Evolutionary conservation across 2,113 vertebrate genomes (phyloP).

Genomic region (Pithys albifrons): DNA sequence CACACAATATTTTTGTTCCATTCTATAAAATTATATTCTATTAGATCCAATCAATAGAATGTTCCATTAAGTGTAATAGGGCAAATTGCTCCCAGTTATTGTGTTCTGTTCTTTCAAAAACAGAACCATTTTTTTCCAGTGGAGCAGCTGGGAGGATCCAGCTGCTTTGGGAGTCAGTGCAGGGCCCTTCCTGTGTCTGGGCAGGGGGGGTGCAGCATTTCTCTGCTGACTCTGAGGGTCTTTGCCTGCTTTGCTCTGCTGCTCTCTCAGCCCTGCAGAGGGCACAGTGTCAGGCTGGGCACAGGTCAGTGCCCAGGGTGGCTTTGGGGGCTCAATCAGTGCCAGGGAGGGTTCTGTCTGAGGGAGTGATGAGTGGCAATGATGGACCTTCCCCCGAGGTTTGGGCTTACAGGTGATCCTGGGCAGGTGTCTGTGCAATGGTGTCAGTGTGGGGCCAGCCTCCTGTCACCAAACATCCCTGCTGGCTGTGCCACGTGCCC

Average conservation of each 20-base stretch:
- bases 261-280: neutral
- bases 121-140: neutral
- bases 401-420: neutral
- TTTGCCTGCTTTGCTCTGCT: neutral
- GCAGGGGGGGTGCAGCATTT: neutral
- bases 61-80: neutral
- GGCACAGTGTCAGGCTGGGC: neutral
- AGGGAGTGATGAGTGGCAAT: too few species aligned
- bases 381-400: neutral
- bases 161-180: neutral
- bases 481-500: too few species aligned
- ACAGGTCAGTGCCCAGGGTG: neutral
- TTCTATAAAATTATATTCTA: neutral
- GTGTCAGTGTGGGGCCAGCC: too few species aligned
- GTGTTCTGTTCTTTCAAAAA: neutral
- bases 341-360: rapidly evolving
- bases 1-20: neutral
- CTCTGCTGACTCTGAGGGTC: rapidly evolving
- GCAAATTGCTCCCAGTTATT: neutral
- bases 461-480: too few species aligned
- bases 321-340: neutral
- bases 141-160: neutral
- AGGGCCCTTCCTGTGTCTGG: rapidly evolving
- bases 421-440: too few species aligned
- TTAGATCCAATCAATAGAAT: neutral